A percentile compares a stretch with the other conserved stretches of the same genome.
Conservation (phyloP, 2,797 vertebrate genomes). For the Melopsittacus undulatus region DNA sequence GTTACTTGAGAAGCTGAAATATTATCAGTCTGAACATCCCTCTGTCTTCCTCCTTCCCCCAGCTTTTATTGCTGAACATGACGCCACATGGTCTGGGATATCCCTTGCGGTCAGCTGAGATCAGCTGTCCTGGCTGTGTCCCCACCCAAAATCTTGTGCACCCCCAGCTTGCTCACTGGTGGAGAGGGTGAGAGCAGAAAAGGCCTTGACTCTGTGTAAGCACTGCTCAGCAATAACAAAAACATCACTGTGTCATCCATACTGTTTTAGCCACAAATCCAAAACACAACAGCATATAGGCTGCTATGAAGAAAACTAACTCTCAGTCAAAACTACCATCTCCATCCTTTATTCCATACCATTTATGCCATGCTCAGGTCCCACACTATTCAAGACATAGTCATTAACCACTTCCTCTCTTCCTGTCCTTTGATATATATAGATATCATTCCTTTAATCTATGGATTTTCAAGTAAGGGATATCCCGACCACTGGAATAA, state of each 20-base stretch:
- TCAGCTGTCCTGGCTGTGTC: neutral
- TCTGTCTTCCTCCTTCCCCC: neutral
- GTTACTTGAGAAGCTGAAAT: neutral
- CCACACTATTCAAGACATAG: neutral
- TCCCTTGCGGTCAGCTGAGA: neutral
- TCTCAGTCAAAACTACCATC: neutral
- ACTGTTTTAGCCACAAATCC: neutral
- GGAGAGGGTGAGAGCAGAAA: neutral
- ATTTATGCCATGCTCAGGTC: neutral
- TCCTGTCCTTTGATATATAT: neutral
- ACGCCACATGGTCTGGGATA: fast-evolving
- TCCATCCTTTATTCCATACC: fast-evolving
- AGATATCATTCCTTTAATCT: neutral
- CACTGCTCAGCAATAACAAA: neutral
- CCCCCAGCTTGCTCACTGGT: neutral
- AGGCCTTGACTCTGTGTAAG: neutral
- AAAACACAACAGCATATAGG: neutral
- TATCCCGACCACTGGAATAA: neutral
- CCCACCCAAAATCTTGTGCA: neutral
- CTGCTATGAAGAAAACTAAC: neutral
- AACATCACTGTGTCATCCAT: neutral
- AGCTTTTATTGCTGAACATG: neutral
- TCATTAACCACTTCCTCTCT: neutral
- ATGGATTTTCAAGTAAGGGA: neutral
- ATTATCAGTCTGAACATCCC: fast-evolving